Conservation (phyloP, 2,888 invertebrate species). For the Ophioninae sp. region DNA sequence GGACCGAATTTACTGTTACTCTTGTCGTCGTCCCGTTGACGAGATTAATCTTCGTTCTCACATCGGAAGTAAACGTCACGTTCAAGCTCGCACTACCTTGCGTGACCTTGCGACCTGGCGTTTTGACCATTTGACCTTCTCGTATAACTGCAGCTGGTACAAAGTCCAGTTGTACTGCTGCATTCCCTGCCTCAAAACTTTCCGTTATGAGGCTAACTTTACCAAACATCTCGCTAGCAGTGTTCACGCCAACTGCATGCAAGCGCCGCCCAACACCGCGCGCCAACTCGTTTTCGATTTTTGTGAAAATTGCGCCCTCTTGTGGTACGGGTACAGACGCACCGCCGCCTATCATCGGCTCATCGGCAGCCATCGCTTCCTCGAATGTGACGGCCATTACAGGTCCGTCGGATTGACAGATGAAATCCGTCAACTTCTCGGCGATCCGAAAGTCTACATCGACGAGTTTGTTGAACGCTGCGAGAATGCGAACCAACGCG, state of each 20-base stretch:
- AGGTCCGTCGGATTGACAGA: conserved; percentile 30
- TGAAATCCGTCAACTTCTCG: conserved; percentile 18
- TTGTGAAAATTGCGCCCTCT: conserved; percentile 45
- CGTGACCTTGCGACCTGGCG: background rate
- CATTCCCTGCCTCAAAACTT: background rate
- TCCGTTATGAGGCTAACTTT: background rate
- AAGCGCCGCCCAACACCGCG: background rate
- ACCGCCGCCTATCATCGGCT: conserved; percentile 44
- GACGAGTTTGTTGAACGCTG: background rate
- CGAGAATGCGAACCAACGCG: conserved; percentile 40
- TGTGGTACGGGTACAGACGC: conserved; percentile 53
- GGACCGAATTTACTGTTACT: conserved; percentile 61
- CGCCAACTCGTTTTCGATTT: conserved; percentile 43
- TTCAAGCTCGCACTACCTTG: background rate
- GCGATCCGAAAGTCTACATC: conserved; percentile 56
- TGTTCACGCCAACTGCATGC: background rate
- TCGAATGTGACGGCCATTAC: conserved; percentile 17
- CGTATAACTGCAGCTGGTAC: conserved; percentile 15
- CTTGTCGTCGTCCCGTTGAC: conserved; percentile 48
- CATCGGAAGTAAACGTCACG: conserved; percentile 15
- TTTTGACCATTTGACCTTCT: background rate
- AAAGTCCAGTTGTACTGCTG: background rate
- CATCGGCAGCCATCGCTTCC: conserved; percentile 40
- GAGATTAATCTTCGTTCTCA: conserved; percentile 28
- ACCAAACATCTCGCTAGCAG: background rate